These are phyloP conservation scores for Drosophila oshimai DNA, from an alignment of 1,140 invertebrate genomes.

Conservation along the genomic window DNA sequence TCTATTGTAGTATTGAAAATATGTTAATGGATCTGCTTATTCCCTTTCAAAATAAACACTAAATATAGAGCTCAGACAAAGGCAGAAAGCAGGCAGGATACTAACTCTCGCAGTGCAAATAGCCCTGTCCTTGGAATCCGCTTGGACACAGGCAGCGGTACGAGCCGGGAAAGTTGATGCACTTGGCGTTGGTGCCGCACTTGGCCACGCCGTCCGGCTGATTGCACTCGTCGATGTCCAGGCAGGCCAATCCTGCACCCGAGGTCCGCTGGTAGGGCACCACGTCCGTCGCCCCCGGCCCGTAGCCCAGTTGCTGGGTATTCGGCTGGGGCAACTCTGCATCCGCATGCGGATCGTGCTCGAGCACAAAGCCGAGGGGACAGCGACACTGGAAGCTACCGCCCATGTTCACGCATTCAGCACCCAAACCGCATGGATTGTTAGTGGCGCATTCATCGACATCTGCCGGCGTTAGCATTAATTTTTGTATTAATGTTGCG, in stretches of 20 bases:
- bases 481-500: conserved; percentile 60
- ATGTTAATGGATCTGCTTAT: too few species aligned
- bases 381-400: conserved; percentile 90
- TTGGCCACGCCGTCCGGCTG: conserved; percentile 85
- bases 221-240: conserved; percentile 89
- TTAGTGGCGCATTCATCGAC: conserved; percentile 94
- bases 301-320: conserved; percentile 56
- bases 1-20: too few species aligned
- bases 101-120: conserved; percentile 93
- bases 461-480: conserved; percentile 84
- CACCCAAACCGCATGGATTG: conserved; percentile 87
- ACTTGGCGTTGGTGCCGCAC: conserved; percentile 94
- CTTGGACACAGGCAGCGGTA: conserved; percentile 95
- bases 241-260: conserved; percentile 83
- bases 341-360: conserved; percentile 68
- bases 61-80: conserved; percentile 9
- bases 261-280: conserved; percentile 20
- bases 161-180: conserved; percentile 95
- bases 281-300: conserved; percentile 47
- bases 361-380: conserved; percentile 85
- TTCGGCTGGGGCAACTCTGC: conserved; percentile 22
- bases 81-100: conserved; percentile 73
- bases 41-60: neutral
- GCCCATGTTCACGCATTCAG: conserved; percentile 89
- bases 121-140: conserved; percentile 94